Evolutionary conservation across 2,888 invertebrate genomes (phyloP), one percentile per base, ranked within the genome.

Genomic region (Trissolcus japonicus): DNA sequence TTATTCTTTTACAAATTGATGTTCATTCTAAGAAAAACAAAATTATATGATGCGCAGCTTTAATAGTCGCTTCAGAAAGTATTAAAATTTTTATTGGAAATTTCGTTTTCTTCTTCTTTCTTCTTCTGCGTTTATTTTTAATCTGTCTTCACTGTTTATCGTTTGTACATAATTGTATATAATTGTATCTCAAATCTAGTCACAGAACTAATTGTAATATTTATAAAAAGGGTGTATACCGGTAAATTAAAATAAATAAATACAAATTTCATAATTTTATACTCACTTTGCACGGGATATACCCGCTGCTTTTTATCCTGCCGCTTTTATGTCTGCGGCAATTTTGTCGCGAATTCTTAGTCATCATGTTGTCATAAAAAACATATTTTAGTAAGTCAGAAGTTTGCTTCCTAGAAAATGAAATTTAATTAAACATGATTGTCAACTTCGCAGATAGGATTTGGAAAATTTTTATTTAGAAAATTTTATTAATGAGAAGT

Each of bases 241-340:
- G n/a, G n/a, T n/a, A n/a, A n/a, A n/a, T n/a, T n/a, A n/a, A n/a
- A n/a, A n/a, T n/a, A n/a, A n/a, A n/a, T n/a, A n/a, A n/a, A n/a
- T n/a, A n/a, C n/a, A n/a, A n/a, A n/a, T n/a, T n/a, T 51, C 1
- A 48, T 9, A 48, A 17, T 48, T 16, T 14, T 48, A 11, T 56
- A 62, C 72, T 72, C 54, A 72, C 72, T 72, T 72, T 72, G 29
- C 65, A 65, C 63, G 60, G 63, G 54, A 53, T 59, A 29, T 48
- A 65, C 59, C 72, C 40, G 72, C 65, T 72, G 54, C 54, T 65
- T 72, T 59, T 72, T 46, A 72, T 72, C 17, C 65, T 72, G 59
- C 72, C 72, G 72, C 72, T 72, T 72, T 72, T 72, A 14, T 59
- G 54, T 53, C 65, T 59, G 72, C 72, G 72, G 65, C 72, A 65